Evolutionary conservation across 2,797 vertebrate genomes (phyloP).

Genomic region (Momotus momota): DNA sequence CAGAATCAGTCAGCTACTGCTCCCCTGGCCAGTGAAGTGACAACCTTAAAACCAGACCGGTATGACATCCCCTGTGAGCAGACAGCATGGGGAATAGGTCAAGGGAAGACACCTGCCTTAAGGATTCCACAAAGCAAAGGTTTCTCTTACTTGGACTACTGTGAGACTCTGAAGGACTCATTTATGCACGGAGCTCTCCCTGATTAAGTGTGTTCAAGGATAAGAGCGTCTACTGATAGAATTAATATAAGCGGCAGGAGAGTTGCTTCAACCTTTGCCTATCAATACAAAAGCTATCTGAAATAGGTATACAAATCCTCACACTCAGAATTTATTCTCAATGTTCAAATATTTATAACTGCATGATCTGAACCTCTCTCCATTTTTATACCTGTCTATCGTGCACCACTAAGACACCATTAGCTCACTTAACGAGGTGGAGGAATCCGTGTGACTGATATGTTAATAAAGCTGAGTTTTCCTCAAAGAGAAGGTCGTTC

Average conservation of each 20-base stretch:
- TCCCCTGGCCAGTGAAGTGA: neutral
- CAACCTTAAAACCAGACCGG: neutral
- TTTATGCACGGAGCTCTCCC: conserved; percentile 45
- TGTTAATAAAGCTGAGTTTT: conserved; percentile 57
- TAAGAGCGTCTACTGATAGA: conserved; percentile 47
- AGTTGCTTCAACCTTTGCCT: conserved; percentile 38
- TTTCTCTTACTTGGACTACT: neutral
- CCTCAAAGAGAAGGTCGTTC: conserved; percentile 62
- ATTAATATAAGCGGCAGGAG: conserved; percentile 37
- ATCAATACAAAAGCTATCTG: conserved; percentile 41
- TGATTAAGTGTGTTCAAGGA: conserved; percentile 57
- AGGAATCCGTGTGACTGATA: conserved; percentile 35
- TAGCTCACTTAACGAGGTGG: conserved; percentile 47
- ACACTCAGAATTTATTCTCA: neutral
- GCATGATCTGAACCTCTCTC: conserved; percentile 15
- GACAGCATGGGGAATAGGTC: neutral
- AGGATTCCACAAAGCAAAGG: neutral
- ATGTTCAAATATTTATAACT: conserved; percentile 56
- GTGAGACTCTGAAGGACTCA: conserved; percentile 33
- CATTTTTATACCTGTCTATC: conserved; percentile 15
- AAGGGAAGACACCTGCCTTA: neutral
- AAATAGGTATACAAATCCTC: conserved; percentile 35
- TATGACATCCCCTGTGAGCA: neutral
- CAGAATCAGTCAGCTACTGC: neutral
- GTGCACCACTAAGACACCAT: conserved; percentile 9